Evolutionary conservation across 1,140 invertebrate species (phyloP).

Genomic region (Limonius californicus): DNA sequence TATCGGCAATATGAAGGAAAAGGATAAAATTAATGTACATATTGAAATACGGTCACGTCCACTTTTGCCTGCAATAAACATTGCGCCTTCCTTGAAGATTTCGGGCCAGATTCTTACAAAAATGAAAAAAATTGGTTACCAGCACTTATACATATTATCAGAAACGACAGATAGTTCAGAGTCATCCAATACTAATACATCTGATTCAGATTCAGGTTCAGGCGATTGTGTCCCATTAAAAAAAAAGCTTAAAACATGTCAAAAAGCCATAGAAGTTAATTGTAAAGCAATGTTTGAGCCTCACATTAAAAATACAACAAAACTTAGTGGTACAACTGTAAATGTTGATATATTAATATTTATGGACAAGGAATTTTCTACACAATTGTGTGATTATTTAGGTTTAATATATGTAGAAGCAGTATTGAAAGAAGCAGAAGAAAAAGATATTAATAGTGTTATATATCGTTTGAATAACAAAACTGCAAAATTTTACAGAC

Average conservation of each 20-base stretch:
- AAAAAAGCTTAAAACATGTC: constrained; percentile 17
- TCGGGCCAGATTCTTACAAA: constrained; percentile 1
- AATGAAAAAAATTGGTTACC: constrained; percentile 17
- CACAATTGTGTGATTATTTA: constrained; percentile 11
- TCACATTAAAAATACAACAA: constrained; percentile 15
- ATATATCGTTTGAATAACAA: constrained; percentile 13
- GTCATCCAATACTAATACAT: not conserved
- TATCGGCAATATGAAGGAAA: no score
- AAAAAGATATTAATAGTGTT: constrained; percentile 1
- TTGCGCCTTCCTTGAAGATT: no score
- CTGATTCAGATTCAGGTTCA: constrained; percentile 5
- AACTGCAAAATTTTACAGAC: constrained; percentile 15
- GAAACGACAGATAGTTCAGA: not conserved
- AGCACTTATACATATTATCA: constrained; percentile 14
- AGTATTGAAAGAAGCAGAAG: constrained; percentile 10
- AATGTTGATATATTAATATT: constrained; percentile 16
- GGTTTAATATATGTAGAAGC: constrained; percentile 18
- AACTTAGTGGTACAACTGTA: constrained; percentile 7
- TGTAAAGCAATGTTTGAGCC: constrained; percentile 7
- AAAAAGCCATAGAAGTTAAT: constrained; percentile 17
- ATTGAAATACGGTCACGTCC: no score
- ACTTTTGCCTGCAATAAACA: no score
- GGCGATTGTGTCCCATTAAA: constrained; percentile 14
- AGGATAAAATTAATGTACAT: no score
- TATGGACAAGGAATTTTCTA: constrained; percentile 11